Base-by-base conservation (phyloP, 2,797 vertebrate genomes). In the Scolopax rusticola region DNA sequence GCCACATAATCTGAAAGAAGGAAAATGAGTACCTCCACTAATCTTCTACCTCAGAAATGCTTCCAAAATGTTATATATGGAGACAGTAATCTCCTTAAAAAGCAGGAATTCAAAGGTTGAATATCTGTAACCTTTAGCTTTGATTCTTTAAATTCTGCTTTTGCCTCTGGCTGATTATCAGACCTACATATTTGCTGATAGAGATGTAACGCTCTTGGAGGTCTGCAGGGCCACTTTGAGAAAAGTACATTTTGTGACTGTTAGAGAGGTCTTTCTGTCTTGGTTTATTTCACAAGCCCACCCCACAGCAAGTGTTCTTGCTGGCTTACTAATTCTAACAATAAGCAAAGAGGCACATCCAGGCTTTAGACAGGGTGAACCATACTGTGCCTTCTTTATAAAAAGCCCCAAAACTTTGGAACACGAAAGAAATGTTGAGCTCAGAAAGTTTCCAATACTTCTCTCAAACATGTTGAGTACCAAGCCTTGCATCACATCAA, bases 91-190 rank as follows among this genome's bases (percentile, higher is more conserved):
- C 53, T 91, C 40, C 43, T 96, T 91, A 95, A 65, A 23, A 69
- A 78, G 71, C 54, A 87, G 82, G 51, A 95, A 86, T 91, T 67
- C 50, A 73, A 36, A 60, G 56, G 38, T 47, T 74, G 33, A 87
- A 79, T 73, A 73, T 79, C 41, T 53, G 70, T 81, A 93, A 93
- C 77, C 75, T 97, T 95, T 94, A 94, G 60, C 59, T 94, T 76
- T 67, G 53, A 97, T 85, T 94, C 47, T 94, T 91, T 87, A 79
- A 95, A 83, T 94, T 97, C 90, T 61, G 21, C 36, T 95, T 95
- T 94, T 96, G 93, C 61, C 19, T 95, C 60, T 54, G 85, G 73
- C 48, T 94, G 21, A 94, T 95, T 96, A 95, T 96, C 78, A 81
- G 30, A 86, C 90, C 82, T 92, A 78, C 86, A 86, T 60, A 94